Percentiles rank a stretch among this genome's conserved stretches.
phyloP scores from a whole-genome alignment of 1,140 invertebrate species.

The Maniola jurtina region DNA sequence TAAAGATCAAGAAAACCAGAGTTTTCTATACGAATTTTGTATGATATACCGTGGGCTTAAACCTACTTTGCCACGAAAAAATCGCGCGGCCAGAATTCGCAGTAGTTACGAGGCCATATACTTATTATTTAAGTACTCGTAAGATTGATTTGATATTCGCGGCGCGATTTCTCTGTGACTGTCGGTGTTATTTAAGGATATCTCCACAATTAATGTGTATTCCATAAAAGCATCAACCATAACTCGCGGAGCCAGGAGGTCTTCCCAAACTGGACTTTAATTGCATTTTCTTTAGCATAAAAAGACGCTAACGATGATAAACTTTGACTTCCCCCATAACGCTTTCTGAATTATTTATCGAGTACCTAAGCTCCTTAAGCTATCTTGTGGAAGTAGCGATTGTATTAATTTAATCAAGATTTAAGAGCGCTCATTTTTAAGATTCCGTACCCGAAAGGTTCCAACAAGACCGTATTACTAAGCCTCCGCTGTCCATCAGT shows the following conservation, averaged over 20 bases:
- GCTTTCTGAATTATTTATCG: constrained; percentile 54
- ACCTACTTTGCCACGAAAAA: too few species aligned
- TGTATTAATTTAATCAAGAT: constrained; percentile 5
- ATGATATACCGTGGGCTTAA: too few species aligned
- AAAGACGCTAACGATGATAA: constrained; percentile 20
- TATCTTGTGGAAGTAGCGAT: constrained; percentile 26
- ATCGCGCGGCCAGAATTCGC: too few species aligned
- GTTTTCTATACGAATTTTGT: too few species aligned
- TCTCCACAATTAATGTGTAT: background rate
- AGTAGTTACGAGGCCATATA: too few species aligned
- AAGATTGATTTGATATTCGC: too few species aligned
- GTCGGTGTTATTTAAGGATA: too few species aligned
- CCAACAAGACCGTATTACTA: too few species aligned
- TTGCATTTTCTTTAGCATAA: constrained; percentile 23
- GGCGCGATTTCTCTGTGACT: too few species aligned
- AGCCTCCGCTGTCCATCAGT: too few species aligned
- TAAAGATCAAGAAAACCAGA: too few species aligned
- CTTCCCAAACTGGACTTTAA: constrained; percentile 18
- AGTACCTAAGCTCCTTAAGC: constrained; percentile 42
- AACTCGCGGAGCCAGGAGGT: background rate
- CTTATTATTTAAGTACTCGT: too few species aligned
- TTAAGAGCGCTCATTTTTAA: constrained; percentile 14
- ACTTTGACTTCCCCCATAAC: constrained; percentile 38
- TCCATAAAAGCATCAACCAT: constrained; percentile 6
- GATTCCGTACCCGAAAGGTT: background rate